Base-by-base conservation (phyloP, 2,888 invertebrate genomes). In the Himalopsyche tibetana region DNA sequence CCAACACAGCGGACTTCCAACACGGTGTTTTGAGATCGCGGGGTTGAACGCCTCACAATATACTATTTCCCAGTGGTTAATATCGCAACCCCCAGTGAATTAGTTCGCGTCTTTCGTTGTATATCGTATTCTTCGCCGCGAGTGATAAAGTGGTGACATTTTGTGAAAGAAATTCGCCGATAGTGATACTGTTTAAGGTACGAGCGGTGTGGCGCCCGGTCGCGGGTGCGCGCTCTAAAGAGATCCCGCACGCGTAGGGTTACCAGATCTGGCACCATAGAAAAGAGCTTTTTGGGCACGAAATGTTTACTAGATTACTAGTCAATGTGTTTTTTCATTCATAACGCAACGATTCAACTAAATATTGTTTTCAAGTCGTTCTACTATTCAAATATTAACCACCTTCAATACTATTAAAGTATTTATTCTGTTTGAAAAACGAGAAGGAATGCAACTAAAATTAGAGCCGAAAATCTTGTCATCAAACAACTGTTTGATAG, bases 171-270 rank as follows among this genome's bases (percentile, higher is more conserved):
- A 83, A 69, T 83, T 80, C 83, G 81, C 36, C 55, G 55, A 40
- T 82, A 82, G 84, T 86, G 86, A 82, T 86, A 82, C 74, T 74
- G 74, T 45, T 45, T 74, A 86, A 86, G 86, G 86, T 86, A 84
- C 63, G 86, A 82, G 84, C 74, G 79, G 56, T 79, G 55, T 40
- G 82, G 82, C 42, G 82, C 55, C 80, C 55, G 82, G n/a, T 79
- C 51, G 51, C 80, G 85, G 19, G 42, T 82, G 63, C 51, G 38
- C 36, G 36, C n/a, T 80, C 84, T 15, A 19, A 63, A 28, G 45
- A 79, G 38, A 28, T 15, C 80, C 80, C 79, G 28, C 80, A 42
- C 80, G 79, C 40, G 74, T 74, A 74, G 74, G 19, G 74, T 74
- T 74, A 74, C 74, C 74, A 74, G 74, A 74, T 74, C 69, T 69